Conservation (phyloP, 2,888 invertebrate genomes). For the Lepidocyrtoides sp. region DNA sequence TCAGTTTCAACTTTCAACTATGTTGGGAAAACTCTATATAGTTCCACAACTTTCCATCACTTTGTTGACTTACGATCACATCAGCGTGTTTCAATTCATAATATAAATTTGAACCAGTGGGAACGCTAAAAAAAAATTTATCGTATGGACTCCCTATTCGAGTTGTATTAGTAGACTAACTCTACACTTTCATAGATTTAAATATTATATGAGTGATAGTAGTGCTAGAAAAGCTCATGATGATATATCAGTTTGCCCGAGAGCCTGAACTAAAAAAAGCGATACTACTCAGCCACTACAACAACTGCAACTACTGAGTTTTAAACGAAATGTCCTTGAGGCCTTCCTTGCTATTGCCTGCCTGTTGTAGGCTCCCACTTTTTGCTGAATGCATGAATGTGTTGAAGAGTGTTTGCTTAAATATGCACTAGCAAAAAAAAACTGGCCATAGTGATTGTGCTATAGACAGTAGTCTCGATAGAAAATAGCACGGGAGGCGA, state of each 20-base stretch:
- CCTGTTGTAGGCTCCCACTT: not conserved
- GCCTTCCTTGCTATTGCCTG: not conserved
- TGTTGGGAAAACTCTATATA: not conserved
- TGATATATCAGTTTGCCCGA: no score
- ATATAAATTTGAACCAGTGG: not conserved
- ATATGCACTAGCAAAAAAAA: not conserved
- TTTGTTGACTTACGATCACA: not conserved
- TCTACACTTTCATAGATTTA: no score
- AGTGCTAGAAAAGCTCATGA: not conserved
- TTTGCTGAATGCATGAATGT: not conserved
- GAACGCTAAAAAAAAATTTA: no score
- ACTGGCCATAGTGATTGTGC: not conserved
- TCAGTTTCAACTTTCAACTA: not conserved
- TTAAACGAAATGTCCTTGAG: slow-evolving; percentile 8
- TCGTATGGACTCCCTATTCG: no score
- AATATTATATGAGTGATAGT: not conserved
- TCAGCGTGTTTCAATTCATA: not conserved
- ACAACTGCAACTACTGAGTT: no score
- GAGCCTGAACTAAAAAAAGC: no score
- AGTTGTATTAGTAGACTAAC: no score
- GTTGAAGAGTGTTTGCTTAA: not conserved
- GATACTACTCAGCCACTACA: no score
- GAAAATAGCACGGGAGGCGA: not conserved
- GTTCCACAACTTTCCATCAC: not conserved
- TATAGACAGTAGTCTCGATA: not conserved